Conservation (phyloP, 2,888 invertebrate genomes). For the Agapostemon virescens region DNA sequence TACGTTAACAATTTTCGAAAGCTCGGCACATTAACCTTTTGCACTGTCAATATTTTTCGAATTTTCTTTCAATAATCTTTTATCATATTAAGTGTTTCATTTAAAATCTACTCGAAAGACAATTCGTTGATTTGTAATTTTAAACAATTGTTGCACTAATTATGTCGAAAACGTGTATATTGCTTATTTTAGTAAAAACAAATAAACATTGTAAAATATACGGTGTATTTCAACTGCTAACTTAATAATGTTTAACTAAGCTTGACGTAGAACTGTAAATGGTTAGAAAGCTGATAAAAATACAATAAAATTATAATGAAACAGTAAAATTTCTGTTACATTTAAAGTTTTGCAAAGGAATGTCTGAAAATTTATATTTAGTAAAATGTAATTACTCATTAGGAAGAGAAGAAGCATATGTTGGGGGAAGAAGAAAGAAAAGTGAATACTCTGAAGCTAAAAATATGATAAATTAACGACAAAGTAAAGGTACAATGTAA, state of each 20-base stretch:
- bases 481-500: too few species aligned
- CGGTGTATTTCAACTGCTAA: too few species aligned
- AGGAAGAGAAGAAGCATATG: neutral
- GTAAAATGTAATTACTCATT: neutral
- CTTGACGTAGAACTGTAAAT: too few species aligned
- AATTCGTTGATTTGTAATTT: neutral
- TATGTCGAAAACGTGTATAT: too few species aligned
- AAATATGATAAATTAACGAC: too few species aligned
- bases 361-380: neutral
- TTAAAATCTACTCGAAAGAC: too few species aligned
- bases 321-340: too few species aligned
- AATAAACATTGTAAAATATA: neutral
- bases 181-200: too few species aligned
- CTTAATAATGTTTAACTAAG: too few species aligned
- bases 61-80: neutral
- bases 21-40: neutral
- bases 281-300: neutral
- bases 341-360: neutral
- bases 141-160: neutral
- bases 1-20: neutral
- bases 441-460: neutral
- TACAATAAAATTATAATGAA: neutral
- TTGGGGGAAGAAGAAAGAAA: neutral
- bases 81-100: too few species aligned
- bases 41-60: neutral